Evolutionary conservation across 2,888 invertebrate species (phyloP), one percentile per base, ranked within the genome.

Genomic region (Sipha maydis): DNA sequence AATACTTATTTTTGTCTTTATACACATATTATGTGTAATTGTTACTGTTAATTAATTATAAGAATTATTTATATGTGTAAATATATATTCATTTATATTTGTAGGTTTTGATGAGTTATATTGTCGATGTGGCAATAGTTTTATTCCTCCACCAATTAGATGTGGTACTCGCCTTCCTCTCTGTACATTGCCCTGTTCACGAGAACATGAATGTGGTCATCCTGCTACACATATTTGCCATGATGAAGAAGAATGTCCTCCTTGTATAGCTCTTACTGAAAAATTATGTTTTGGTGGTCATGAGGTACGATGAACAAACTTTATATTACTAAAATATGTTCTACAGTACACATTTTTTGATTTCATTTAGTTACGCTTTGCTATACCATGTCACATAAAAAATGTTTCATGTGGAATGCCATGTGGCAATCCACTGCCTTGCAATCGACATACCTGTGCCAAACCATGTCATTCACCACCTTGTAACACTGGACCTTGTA

Each of bases 401-500:
- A 96, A 96, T 91, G 96, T 98, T 91, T 97, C 97, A 3, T 99
- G 99, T 92, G 99, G 99, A 0, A 92, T 96, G 90, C 94, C 96
- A 0, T 99, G 99, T 92, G 95, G 95, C 82, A 96, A 95, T 91
- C 94, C 94, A 0, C 92, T 99, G 91, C 93, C 94, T 0, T 99
- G 98, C 91, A 95, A 96, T 0, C 94, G 95, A 34, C 99, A 99
- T 92, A 95, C 94, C 84, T 99, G 99, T 92, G 94, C 94, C 86
- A 94, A 94, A 90, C 94, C 93, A 3, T 98, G 98, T 91, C 98
- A 98, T 91, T 93, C 94, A 79, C 96, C 95, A 0, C 92, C 93
- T 0, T 97, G 97, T 90, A 94, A 95, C 89, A 92, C 93, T 89
- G 92, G 93, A 83, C 95, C 94, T 90, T 99, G 98, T 92, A 94